A percentile compares a stretch with the other conserved stretches of the same genome.
These are phyloP conservation scores for Perizoma flavofasciatum DNA, from an alignment of 2,888 invertebrate species.

Conservation along the genomic window DNA sequence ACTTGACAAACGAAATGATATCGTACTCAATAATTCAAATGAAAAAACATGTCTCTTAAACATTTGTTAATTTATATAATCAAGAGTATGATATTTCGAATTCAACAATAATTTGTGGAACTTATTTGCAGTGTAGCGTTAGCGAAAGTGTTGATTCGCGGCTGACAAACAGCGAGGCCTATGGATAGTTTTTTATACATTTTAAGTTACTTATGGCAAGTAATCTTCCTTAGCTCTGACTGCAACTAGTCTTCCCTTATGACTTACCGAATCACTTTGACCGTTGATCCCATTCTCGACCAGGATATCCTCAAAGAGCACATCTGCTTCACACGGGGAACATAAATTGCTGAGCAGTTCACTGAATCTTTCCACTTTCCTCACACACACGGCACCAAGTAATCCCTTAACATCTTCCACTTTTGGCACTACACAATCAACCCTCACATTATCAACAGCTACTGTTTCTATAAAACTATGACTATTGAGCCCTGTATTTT, in stretches of 20 bases:
- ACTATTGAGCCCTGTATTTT: constrained; percentile 62
- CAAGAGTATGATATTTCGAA: too few relatives aligned
- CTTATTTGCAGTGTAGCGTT: too few relatives aligned
- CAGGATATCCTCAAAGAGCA: constrained; percentile 76
- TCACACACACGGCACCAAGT: constrained; percentile 77
- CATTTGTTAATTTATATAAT: too few relatives aligned
- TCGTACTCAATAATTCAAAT: too few relatives aligned
- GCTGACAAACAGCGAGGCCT: too few relatives aligned
- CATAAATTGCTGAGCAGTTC: constrained; percentile 80
- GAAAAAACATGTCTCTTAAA: too few relatives aligned
- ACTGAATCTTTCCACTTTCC: constrained; percentile 80
- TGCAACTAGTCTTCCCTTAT: not conserved
- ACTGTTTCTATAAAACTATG: constrained; percentile 55
- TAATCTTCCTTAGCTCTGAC: too few relatives aligned
- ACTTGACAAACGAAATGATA: too few relatives aligned
- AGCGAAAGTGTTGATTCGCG: too few relatives aligned
- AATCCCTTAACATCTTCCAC: constrained; percentile 66
- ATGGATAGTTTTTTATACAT: too few relatives aligned
- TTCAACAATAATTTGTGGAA: too few relatives aligned
- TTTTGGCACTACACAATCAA: constrained; percentile 75
- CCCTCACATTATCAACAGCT: constrained; percentile 56
- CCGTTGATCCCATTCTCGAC: constrained; percentile 73
- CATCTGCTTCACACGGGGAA: constrained; percentile 76
- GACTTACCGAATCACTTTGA: constrained; percentile 61
- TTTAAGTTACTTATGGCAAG: too few relatives aligned